phyloP scores from a whole-genome alignment of 2,888 invertebrate species.

The Epinotia demarniana region DNA sequence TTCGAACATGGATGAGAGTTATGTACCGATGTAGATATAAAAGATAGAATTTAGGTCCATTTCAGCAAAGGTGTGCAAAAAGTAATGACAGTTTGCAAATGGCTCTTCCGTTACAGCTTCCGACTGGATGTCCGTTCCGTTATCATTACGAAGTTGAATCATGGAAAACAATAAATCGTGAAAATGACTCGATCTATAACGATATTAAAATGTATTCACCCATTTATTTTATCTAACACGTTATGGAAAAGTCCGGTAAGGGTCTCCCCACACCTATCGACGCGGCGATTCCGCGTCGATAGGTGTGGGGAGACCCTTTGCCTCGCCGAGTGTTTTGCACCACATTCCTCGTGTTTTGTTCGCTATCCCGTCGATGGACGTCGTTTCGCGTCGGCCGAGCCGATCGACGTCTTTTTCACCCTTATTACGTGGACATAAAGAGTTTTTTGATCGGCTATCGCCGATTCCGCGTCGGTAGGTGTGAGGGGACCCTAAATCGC shows the following conservation, averaged over 20 bases:
- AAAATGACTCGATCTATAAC: constrained; percentile 27
- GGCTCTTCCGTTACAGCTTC: constrained; percentile 32
- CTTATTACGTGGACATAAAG: too few species aligned
- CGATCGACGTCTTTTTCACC: too few species aligned
- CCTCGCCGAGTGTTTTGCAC: too few species aligned
- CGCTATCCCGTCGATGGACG: too few species aligned
- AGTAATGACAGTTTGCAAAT: constrained; percentile 35
- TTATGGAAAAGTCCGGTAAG: constrained; percentile 11
- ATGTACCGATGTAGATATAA: constrained; percentile 16
- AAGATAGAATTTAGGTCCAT: constrained; percentile 16
- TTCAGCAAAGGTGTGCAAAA: constrained; percentile 36
- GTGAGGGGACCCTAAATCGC: too few species aligned
- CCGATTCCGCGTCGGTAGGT: too few species aligned
- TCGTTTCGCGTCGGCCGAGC: too few species aligned
- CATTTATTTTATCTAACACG: constrained; percentile 29
- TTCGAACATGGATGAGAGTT: constrained; percentile 21
- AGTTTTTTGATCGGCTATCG: too few species aligned
- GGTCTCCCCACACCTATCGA: too few species aligned
- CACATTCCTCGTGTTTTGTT: too few species aligned
- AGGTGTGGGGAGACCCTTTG: too few species aligned
- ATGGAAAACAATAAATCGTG: constrained; percentile 41
- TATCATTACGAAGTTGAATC: constrained; percentile 38
- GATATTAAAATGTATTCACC: constrained; percentile 37
- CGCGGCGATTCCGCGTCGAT: too few species aligned
- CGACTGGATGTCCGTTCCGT: constrained; percentile 31